Evolutionary conservation across 2,888 invertebrate genomes (phyloP).

Genomic region (Dolichomitus sp.): DNA sequence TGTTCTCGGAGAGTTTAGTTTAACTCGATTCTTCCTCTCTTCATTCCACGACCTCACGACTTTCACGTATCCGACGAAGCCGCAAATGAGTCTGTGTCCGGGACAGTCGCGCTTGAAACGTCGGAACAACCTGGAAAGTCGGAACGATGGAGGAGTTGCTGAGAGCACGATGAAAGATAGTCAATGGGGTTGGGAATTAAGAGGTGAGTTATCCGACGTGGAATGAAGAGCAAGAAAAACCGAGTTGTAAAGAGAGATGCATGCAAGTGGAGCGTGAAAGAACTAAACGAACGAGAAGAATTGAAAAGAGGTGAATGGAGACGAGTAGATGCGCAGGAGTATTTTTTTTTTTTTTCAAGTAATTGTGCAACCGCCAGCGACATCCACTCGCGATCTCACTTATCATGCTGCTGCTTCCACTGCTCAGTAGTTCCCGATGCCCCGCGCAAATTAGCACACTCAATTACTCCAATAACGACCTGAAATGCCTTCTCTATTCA

Average conservation of each 20-base stretch:
- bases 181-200: slow-evolving; percentile 39
- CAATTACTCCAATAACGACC: slow-evolving; percentile 56
- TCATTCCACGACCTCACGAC: neutral
- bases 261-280: neutral
- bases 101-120: slow-evolving; percentile 13
- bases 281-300: slow-evolving; percentile 21
- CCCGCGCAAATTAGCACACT: slow-evolving; percentile 59
- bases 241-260: neutral
- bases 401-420: neutral
- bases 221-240: slow-evolving; percentile 30
- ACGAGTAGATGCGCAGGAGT: slow-evolving; percentile 24
- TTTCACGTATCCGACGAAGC: slow-evolving; percentile 19
- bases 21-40: neutral
- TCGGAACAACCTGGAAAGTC: slow-evolving; percentile 23
- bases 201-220: slow-evolving; percentile 12
- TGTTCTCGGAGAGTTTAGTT: neutral
- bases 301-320: slow-evolving; percentile 19
- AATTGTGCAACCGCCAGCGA: slow-evolving; percentile 58
- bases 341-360: slow-evolving; percentile 26
- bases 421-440: slow-evolving; percentile 37
- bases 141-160: neutral
- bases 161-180: slow-evolving; percentile 6
- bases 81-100: slow-evolving; percentile 29
- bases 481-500: slow-evolving; percentile 41
- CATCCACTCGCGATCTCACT: slow-evolving; percentile 14